Evolutionary conservation across 2,888 invertebrate species (phyloP), one percentile per base, ranked within the genome.

Genomic region (Dione juno): DNA sequence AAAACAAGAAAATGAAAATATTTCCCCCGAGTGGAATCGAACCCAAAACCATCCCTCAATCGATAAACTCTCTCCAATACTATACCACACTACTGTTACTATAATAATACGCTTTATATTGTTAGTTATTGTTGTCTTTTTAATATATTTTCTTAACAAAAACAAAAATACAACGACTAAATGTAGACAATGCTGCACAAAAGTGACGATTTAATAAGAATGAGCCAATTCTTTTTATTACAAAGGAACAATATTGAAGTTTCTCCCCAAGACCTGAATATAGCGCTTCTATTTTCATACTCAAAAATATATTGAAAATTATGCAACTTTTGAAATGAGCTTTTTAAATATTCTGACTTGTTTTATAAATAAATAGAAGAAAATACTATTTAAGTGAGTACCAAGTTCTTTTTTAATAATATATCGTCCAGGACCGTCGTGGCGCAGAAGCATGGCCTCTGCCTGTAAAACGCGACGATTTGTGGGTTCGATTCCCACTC

Each of bases 131-230:
- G 14, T 2, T 8, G 28, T 28, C 28, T 21, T n/a, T 59, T n/a
- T 37, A 63, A 48, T 50, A 50, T 45, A 28, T 50, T 50, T 50
- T 40, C 48, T 64, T 13, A 16, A 13, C 19, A 19, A 64, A 50
- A 50, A 50, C 13, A 48, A 64, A 64, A 64, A 35, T 1, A 16
- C 11, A 50, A n/a, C 19, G 7, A 48, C 9, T n/a, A 50, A 50
- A 48, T 64, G 37, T 35, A 64, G 28, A 50, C 48, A 48, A 64
- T 35, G 48, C 43, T 37, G 16, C 35, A 48, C 16, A 63, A 48
- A 37, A 63, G 63, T 28, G 63, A 63, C 35, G 11, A 13, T 64
- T 64, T 50, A 64, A 64, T 35, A 50, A 64, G 48, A 64, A 64
- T 50, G 50, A 40, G 48, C 64, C 64, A 63, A 63, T 63, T 63